Evolutionary conservation across 2,888 invertebrate species (phyloP).

Genomic region (Ormyrus rosae): DNA sequence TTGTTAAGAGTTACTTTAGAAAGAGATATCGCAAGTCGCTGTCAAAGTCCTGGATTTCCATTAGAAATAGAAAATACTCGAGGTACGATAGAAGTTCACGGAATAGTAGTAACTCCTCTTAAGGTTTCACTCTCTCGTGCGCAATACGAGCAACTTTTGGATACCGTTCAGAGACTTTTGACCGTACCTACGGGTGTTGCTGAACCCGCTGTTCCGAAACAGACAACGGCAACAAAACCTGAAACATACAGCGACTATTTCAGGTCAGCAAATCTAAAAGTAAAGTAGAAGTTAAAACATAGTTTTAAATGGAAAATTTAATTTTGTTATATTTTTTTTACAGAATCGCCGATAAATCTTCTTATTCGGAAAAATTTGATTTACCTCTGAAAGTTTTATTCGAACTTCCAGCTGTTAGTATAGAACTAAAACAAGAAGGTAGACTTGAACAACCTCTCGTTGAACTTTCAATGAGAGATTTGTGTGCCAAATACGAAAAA

Average conservation of each 20-base stretch:
- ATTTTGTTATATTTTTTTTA: not conserved
- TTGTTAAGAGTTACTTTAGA: slow-evolving; percentile 84
- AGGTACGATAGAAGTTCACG: slow-evolving; percentile 75
- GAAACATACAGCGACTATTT: slow-evolving; percentile 51
- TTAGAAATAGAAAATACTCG: slow-evolving; percentile 62
- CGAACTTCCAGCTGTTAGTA: slow-evolving; percentile 85
- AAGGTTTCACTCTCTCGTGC: slow-evolving; percentile 90
- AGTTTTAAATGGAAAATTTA: not conserved
- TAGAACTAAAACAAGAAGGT: slow-evolving; percentile 85
- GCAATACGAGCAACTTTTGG: slow-evolving; percentile 93
- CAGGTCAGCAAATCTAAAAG: not conserved
- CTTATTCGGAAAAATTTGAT: slow-evolving; percentile 68
- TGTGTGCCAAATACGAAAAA: slow-evolving; percentile 85
- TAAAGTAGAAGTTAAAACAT: too few relatives aligned
- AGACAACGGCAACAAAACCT: slow-evolving; percentile 67
- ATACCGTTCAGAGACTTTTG: slow-evolving; percentile 78
- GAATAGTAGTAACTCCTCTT: slow-evolving; percentile 88
- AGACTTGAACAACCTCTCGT: slow-evolving; percentile 87
- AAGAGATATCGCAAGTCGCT: slow-evolving; percentile 70
- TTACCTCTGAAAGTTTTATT: slow-evolving; percentile 79
- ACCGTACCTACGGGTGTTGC: slow-evolving; percentile 69
- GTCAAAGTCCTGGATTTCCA: slow-evolving; percentile 64
- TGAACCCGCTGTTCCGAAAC: slow-evolving; percentile 70
- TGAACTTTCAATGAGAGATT: slow-evolving; percentile 89
- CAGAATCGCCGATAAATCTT: slow-evolving; percentile 60